Evolutionary conservation across 2,888 invertebrate species (phyloP).

Genomic region (Autographa pulchrina): DNA sequence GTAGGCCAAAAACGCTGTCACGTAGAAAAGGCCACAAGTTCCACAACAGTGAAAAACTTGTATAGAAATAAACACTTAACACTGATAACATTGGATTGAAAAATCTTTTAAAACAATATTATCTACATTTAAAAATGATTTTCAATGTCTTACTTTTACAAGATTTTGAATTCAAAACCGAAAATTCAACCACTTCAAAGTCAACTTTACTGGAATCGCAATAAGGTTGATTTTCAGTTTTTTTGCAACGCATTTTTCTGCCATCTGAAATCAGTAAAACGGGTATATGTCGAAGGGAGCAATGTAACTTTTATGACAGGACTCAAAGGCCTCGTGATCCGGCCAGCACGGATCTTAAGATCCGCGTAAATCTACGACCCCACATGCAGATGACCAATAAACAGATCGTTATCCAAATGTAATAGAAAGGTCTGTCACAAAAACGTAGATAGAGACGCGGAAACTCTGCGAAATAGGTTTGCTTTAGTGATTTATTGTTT

Average conservation of each 20-base stretch:
- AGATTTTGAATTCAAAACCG: constrained; percentile 49
- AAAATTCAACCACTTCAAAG: constrained; percentile 9
- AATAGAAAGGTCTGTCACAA: constrained; percentile 2
- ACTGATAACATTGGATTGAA: constrained; percentile 11
- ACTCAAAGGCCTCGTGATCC: constrained; percentile 65
- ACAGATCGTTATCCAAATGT: constrained; percentile 31
- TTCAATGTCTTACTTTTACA: constrained; percentile 33
- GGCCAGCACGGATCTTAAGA: constrained; percentile 54
- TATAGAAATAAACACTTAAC: too few relatives aligned
- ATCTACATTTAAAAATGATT: constrained; percentile 43
- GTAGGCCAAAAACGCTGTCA: constrained; percentile 12
- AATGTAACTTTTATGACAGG: constrained; percentile 71
- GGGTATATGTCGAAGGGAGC: constrained; percentile 68
- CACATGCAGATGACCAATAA: constrained; percentile 22
- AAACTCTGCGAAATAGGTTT: too few relatives aligned
- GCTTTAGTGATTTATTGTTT: too few relatives aligned
- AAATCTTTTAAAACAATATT: constrained; percentile 46
- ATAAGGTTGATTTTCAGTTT: constrained; percentile 23
- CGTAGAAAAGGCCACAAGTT: constrained; percentile 30
- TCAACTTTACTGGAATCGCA: rapidly evolving
- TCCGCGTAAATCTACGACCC: constrained; percentile 21
- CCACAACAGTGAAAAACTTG: constrained; percentile 38
- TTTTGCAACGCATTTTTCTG: constrained; percentile 68
- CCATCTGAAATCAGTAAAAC: constrained; percentile 75
- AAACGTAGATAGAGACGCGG: not conserved